Base-by-base conservation (phyloP, 1,140 invertebrate genomes). In the Aleiodes sp. region DNA sequence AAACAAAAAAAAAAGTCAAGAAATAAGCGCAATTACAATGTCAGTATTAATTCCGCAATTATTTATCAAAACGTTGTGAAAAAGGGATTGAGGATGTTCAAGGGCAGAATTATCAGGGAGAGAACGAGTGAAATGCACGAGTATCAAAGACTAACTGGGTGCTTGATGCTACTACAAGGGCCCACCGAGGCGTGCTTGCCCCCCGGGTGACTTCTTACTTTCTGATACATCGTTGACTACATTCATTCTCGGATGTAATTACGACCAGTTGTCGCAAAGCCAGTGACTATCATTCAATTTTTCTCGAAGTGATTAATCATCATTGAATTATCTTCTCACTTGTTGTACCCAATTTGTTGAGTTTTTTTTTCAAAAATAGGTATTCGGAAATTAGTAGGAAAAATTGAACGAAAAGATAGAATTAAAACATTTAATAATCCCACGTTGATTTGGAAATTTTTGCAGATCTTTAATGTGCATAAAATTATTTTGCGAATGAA, bases 91-190 rank as follows among this genome's bases (percentile, higher is more conserved):
- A 59, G 62, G 57, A 66, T 37, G 52, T 66, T 66, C 65, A 66
- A 66, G 65, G 65, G 46, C 52, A 57, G 14, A 46, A 8, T n/a
- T 19, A 14, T n/a, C 19, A 56, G 12, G 7, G 6, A 43, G 33
- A 14, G 24, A 21, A 24, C 46, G 69, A 73, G 76, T 74, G 78
- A 76, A 76, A 71, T 41, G 75, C 70, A 57, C 77, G 76, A 74
- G 72, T 78, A 77, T 78, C 78, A 78, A 78, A 74, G 74, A 79
- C 70, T 68, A 71, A 84, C 82, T 84, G 80, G 78, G 46, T 26
- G 46, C 46, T 52, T 52, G 46, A 24, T 52, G 19, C 46, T 2
- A 52, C 9, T 9, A 60, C 39, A 28, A 60, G 28, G 31, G 46
- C 24, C 52, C 59, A 33, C 41, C 64, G 61, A 64, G 56, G 52